Evolutionary conservation across 2,888 invertebrate species (phyloP).

Genomic region (Drosophila emarginata): DNA sequence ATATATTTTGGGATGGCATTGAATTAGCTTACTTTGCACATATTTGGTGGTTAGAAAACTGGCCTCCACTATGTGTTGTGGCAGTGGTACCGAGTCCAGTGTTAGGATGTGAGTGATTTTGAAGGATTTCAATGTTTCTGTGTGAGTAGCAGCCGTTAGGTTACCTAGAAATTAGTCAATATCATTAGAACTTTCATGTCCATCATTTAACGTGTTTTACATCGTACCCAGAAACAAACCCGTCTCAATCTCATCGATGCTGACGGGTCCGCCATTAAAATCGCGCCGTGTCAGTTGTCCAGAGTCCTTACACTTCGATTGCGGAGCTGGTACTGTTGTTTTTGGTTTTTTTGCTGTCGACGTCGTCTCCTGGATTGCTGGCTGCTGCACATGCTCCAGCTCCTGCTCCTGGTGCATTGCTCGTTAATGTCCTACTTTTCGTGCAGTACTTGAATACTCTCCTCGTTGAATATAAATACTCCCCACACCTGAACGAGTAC

Average conservation of each 20-base stretch:
- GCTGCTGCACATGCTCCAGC: background rate
- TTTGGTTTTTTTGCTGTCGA: background rate
- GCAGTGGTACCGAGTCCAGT: constrained; percentile 92
- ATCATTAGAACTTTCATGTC: background rate
- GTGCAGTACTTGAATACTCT: too few relatives aligned
- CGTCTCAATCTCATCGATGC: constrained; percentile 81
- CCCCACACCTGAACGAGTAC: too few relatives aligned
- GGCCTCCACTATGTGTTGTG: constrained; percentile 87
- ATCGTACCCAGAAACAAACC: constrained; percentile 80
- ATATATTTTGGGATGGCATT: background rate
- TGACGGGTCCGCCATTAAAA: constrained; percentile 82
- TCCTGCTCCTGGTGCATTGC: constrained; percentile 1
- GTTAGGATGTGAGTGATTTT: constrained; percentile 91
- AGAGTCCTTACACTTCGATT: constrained; percentile 46
- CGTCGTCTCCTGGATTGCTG: background rate
- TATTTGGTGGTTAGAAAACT: constrained; percentile 88
- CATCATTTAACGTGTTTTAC: background rate
- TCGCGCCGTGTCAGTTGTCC: constrained; percentile 79
- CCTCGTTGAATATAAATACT: too few relatives aligned
- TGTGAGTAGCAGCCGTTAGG: constrained; percentile 90
- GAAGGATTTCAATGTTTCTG: constrained; percentile 86
- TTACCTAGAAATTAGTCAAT: constrained; percentile 85
- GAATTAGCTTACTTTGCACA: constrained; percentile 85
- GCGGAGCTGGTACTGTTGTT: constrained; percentile 11
- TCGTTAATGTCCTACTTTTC: background rate